phyloP scores from a whole-genome alignment of 2,113 vertebrate species.

The Melozone crissalis region DNA sequence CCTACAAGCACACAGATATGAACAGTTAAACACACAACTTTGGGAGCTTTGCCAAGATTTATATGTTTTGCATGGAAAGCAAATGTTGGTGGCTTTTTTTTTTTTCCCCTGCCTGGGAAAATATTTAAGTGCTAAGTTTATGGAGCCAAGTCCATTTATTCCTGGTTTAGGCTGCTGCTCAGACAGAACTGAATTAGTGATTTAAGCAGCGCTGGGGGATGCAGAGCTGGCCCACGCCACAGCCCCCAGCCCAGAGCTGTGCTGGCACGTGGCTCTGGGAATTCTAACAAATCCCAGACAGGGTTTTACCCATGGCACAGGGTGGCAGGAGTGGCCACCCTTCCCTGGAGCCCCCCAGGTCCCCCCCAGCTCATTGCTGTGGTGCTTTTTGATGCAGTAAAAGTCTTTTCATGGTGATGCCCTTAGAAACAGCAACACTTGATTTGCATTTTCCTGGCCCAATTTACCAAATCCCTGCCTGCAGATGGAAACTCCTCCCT shows the following conservation, averaged over 20 bases:
- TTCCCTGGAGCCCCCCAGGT: neutral
- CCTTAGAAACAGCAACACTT: neutral
- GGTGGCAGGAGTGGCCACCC: neutral
- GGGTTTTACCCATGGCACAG: fast-evolving
- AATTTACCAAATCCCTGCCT: neutral
- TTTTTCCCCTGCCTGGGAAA: slow-evolving; percentile 28
- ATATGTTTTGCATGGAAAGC: slow-evolving; percentile 61
- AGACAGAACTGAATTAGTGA: neutral
- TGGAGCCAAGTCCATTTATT: slow-evolving; percentile 43
- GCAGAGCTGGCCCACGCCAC: fast-evolving
- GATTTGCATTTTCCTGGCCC: neutral
- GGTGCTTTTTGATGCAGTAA: fast-evolving
- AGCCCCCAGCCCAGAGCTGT: neutral
- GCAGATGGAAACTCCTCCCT: neutral
- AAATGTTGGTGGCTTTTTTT: neutral
- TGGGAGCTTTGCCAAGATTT: slow-evolving; percentile 60
- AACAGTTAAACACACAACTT: slow-evolving; percentile 16
- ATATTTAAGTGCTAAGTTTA: slow-evolving; percentile 36
- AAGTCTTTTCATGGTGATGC: neutral
- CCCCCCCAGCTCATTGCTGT: fast-evolving
- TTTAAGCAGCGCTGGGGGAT: neutral
- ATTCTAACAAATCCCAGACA: neutral
- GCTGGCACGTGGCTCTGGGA: neutral
- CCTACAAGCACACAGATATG: neutral
- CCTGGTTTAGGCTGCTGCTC: slow-evolving; percentile 13